A percentile compares a stretch with the other conserved stretches of the same genome.
Evolutionary conservation across 1,140 invertebrate species (phyloP).

Genomic region (Anastatus disparis): DNA sequence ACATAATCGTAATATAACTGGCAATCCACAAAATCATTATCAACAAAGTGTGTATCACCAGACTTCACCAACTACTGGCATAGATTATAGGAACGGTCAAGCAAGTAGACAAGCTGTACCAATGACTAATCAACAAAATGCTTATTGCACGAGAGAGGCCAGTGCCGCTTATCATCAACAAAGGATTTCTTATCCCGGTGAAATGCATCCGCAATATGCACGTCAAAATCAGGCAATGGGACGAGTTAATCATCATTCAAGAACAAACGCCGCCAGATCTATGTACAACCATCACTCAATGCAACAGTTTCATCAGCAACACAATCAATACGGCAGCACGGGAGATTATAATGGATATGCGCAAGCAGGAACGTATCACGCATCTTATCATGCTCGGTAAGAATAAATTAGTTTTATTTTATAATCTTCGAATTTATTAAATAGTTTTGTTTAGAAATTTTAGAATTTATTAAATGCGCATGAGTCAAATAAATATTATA

Average conservation of each 20-base stretch:
- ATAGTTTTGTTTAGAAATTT: too few relatives aligned
- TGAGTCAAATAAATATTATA: too few relatives aligned
- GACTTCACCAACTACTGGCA: constrained; percentile 36
- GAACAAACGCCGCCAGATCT: constrained; percentile 44
- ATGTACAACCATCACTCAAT: constrained; percentile 57
- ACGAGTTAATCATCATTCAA: constrained; percentile 49
- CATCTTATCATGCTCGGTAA: constrained; percentile 53
- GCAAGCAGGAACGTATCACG: constrained; percentile 56
- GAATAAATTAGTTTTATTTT: neutral
- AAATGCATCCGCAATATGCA: constrained; percentile 69
- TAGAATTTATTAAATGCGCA: too few relatives aligned
- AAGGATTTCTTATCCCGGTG: constrained; percentile 54
- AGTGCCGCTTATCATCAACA: constrained; percentile 37
- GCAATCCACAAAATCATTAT: constrained; percentile 50
- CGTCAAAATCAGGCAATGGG: constrained; percentile 58
- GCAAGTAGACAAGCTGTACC: constrained; percentile 51
- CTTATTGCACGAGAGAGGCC: constrained; percentile 56
- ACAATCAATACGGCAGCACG: constrained; percentile 55
- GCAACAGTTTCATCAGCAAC: constrained; percentile 61
- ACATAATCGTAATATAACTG: constrained; percentile 50
- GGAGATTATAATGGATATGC: constrained; percentile 63
- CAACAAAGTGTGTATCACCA: constrained; percentile 53
- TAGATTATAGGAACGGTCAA: constrained; percentile 62
- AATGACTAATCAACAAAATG: constrained; percentile 50
- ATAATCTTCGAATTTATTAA: too few relatives aligned